Conservation (phyloP, 2,888 invertebrate species). For the Orthosia gracilis region DNA sequence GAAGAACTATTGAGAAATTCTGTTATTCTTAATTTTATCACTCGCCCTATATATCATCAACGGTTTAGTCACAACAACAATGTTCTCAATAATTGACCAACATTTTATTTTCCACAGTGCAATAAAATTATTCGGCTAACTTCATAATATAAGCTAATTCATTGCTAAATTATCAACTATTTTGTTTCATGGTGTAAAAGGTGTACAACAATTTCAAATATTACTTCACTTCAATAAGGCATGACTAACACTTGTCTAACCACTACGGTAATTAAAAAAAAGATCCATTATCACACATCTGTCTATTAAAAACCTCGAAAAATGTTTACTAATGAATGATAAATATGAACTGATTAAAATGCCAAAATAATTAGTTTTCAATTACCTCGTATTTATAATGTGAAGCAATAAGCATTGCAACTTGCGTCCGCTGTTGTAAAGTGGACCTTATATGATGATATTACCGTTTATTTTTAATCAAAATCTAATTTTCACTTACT, state of each 20-base stretch:
- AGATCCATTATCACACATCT: constrained; percentile 44
- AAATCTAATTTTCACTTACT: constrained; percentile 11
- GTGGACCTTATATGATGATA: constrained; percentile 58
- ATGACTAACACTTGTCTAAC: constrained; percentile 49
- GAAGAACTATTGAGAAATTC: not conserved
- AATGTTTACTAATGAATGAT: constrained; percentile 42
- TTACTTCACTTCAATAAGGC: constrained; percentile 58
- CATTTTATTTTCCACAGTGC: constrained; percentile 45
- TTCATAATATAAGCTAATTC: constrained; percentile 40
- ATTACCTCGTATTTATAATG: constrained; percentile 40
- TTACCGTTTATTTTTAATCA: constrained; percentile 24
- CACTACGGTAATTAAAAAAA: constrained; percentile 50
- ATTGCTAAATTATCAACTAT: constrained; percentile 43
- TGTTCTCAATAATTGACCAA: constrained; percentile 61
- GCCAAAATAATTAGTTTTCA: constrained; percentile 41
- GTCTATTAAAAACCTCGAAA: constrained; percentile 48
- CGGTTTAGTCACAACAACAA: constrained; percentile 26
- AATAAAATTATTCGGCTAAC: constrained; percentile 35
- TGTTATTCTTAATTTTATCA: not conserved
- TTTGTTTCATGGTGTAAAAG: constrained; percentile 39
- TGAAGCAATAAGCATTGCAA: constrained; percentile 51
- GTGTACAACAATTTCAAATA: constrained; percentile 56
- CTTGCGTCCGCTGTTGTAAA: constrained; percentile 53
- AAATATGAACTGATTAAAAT: constrained; percentile 44
- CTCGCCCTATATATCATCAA: constrained; percentile 19